Percentiles rank a stretch among this genome's conserved stretches.
Conservation (phyloP, 1,140 invertebrate genomes). For the Eurosta solidaginis region DNA sequence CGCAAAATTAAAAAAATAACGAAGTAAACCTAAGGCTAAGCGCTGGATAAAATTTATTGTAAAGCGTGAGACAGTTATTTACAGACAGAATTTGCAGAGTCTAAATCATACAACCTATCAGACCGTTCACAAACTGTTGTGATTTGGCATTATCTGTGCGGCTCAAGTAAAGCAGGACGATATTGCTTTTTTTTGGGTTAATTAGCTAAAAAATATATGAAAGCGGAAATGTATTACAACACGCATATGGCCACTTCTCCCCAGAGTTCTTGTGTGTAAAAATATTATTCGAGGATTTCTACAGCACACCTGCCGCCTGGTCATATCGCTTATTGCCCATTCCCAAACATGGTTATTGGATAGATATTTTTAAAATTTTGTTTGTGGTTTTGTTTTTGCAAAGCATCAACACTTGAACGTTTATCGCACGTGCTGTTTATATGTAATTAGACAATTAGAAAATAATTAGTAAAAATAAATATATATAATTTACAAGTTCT, state of each 20-base stretch:
- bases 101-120: not conserved
- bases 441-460: conserved; percentile 11
- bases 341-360: conserved; percentile 60
- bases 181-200: not conserved
- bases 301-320: conserved; percentile 66
- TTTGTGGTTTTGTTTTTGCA: conserved; percentile 7
- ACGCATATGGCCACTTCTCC: conserved; percentile 59
- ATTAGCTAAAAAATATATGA: not conserved
- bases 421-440: conserved; percentile 21
- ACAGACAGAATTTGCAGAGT: not conserved
- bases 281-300: conserved; percentile 61
- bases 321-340: conserved; percentile 71
- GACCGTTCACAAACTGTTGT: not conserved
- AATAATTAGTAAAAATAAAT: not conserved
- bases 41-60: not conserved
- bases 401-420: conserved; percentile 19
- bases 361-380: not conserved
- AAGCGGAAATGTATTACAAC: conserved; percentile 61
- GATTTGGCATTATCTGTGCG: not conserved
- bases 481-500: not conserved
- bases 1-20: not conserved
- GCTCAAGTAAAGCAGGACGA: not conserved
- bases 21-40: not conserved
- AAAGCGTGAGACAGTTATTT: conserved; percentile 9
- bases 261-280: conserved; percentile 54